Base-by-base conservation (phyloP, 1,140 invertebrate species). In the Heliothis virescens region DNA sequence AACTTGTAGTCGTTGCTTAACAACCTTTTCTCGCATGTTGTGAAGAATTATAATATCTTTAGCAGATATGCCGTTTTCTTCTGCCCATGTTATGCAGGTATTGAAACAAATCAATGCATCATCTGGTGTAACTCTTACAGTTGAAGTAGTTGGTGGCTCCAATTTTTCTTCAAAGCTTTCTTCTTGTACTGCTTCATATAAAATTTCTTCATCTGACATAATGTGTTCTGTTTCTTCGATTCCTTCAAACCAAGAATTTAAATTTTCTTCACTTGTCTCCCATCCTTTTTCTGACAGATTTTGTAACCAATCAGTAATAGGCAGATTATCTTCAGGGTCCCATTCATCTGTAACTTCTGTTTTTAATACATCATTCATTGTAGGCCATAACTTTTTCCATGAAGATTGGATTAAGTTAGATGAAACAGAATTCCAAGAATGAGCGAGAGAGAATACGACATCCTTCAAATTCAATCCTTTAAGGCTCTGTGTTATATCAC, bases 381-480 rank as follows among this genome's bases (percentile, higher is more conserved):
- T 78, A 65, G 80, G 79, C 79, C 81, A 89, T 71, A 89, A 78
- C 71, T 88, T 85, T 85, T 88, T 87, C 85, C 88, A 87, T 79
- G 79, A 88, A 79, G 82, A 86, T 82, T 85, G 74, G 71, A 87
- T 87, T 84, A 84, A 83, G 16, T 82, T 26, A 75, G 59, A 55
- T 59, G 81, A 81, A 79, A 88, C 76, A 83, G 79, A 82, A 11
- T 86, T 80, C 87, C 87, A 91, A 69, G 87, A 84, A 62, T 89
- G 79, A 79, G 86, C 84, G 65, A 90, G 79, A 80, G 80, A 90
- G 72, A 85, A 83, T 74, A 89, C 75, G 59, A 87, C 86, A 83
- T 89, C 83, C 78, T 83, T 87, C 29, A 90, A 82, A 63, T 85
- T 89, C 72, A 90, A 84, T 76, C 41, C 67, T 85, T 89, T 95